Evolutionary conservation across 2,888 invertebrate species (phyloP), one percentile per base, ranked within the genome.

Genomic region (Myopa tessellatipennis): DNA sequence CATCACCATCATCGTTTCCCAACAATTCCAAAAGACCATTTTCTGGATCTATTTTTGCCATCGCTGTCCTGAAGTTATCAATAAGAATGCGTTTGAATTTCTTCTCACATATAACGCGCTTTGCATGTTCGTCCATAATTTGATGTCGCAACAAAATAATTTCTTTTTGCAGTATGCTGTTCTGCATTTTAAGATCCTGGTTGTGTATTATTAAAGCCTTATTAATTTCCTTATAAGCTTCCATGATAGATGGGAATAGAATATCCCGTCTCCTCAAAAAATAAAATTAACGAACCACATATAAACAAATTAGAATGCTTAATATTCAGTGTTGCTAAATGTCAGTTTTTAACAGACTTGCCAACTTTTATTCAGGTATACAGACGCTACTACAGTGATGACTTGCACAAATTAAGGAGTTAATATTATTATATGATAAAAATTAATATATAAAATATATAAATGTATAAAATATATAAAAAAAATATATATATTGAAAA

Each of bases 191-290:
- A 68, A 81, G 67, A 34, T 67, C 77, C 72, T 78, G 81, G 55
- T 73, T 69, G 40, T 61, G n/a, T 7, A 58, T 72, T 0, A 78
- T 77, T 50, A 84, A 76, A 26, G 82, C 82, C n/a, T 78, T 82
- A 65, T 84, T 84, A 12, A 84, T 45, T 7, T 75, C 26, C 55
- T 81, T 82, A 50, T 84, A 84, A 12, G 80, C 61, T 4, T 81
- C 84, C 83, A 85, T 85, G 55, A 34, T 45, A 3, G 50, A 1
- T 50, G 50, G 50, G 10, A 50, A 50, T 2, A 50, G 10, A 50
- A 50, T 2, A 50, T 14, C 8, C 10, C 50, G 8, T 50, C 50
- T 10, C 50, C 50, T 14, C 1, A 50, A 14, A 50, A 26, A 26
- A 26, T 26, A 26, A 26, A 26, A 26, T 26, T 26, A 26, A 26